Conservation (phyloP, 2,888 invertebrate species). For the Serrognathus titanus region DNA sequence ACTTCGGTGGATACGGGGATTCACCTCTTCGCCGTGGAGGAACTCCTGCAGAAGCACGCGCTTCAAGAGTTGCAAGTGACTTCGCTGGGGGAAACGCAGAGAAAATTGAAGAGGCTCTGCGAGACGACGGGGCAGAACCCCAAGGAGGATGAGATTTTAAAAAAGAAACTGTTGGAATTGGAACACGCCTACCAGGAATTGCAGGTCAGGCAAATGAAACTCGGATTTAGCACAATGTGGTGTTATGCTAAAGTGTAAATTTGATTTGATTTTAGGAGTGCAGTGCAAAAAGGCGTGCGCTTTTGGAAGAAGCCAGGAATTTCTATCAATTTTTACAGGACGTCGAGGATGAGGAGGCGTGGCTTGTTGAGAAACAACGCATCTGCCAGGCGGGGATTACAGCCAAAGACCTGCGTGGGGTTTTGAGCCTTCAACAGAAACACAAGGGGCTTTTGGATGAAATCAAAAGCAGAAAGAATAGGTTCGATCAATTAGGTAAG, state of each 20-base stretch:
- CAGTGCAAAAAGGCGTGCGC: constrained; percentile 73
- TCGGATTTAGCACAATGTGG: constrained; percentile 10
- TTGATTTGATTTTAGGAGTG: constrained; percentile 55
- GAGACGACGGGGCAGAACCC: constrained; percentile 49
- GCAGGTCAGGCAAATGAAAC: constrained; percentile 49
- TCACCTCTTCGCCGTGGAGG: constrained; percentile 92
- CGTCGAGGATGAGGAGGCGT: constrained; percentile 95
- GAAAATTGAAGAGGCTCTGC: constrained; percentile 70
- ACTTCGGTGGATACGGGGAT: constrained; percentile 87
- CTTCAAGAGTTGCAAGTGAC: constrained; percentile 89
- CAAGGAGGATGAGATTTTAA: constrained; percentile 58
- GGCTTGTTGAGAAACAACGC: constrained; percentile 92
- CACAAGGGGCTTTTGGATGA: constrained; percentile 89
- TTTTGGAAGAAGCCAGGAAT: constrained; percentile 88
- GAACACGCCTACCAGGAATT: constrained; percentile 67
- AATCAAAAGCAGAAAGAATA: constrained; percentile 72
- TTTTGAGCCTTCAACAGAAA: constrained; percentile 85
- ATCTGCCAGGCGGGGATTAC: constrained; percentile 90
- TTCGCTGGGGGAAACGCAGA: constrained; percentile 80
- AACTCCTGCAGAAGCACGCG: constrained; percentile 89
- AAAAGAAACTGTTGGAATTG: constrained; percentile 71
- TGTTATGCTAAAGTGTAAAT: constrained; percentile 6
- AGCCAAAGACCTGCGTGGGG: constrained; percentile 89
- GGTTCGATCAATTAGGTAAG: constrained; percentile 70
- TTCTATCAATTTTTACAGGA: constrained; percentile 96